Evolutionary conservation across 2,113 vertebrate species (phyloP).

Genomic region (Rana temporaria): DNA sequence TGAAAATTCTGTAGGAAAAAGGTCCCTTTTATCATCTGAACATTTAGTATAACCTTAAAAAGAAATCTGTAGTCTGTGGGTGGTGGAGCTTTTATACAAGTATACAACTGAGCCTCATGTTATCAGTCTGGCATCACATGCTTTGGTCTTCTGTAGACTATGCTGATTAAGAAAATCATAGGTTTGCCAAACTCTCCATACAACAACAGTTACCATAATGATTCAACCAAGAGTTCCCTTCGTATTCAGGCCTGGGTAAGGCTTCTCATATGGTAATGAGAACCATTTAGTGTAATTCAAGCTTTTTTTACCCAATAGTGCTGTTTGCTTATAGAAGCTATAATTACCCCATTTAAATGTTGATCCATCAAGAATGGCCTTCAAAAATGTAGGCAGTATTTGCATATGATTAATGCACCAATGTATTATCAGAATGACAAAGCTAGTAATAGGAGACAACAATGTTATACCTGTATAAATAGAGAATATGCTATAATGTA

Average conservation of each 20-base stretch:
- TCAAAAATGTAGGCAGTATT: neutral
- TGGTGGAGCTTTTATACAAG: neutral
- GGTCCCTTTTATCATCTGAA: too few species aligned
- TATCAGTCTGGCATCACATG: neutral
- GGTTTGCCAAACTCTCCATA: neutral
- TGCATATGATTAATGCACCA: neutral
- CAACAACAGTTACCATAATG: neutral
- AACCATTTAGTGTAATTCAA: conserved; percentile 12
- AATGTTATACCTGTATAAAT: too few species aligned
- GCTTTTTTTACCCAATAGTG: neutral
- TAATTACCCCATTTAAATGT: conserved; percentile 13
- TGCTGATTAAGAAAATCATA: conserved; percentile 13
- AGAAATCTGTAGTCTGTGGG: too few species aligned
- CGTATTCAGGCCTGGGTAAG: neutral
- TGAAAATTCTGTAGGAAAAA: too few species aligned
- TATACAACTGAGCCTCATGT: neutral
- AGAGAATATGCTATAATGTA: too few species aligned
- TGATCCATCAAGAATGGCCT: neutral
- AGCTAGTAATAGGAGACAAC: too few species aligned
- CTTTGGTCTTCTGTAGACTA: neutral
- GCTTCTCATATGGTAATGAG: conserved; percentile 16
- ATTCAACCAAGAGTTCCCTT: neutral
- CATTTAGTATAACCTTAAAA: too few species aligned
- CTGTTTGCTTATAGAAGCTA: neutral
- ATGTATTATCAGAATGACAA: neutral